Conservation (phyloP, 2,113 vertebrate genomes). For the Anguilla rostrata region DNA sequence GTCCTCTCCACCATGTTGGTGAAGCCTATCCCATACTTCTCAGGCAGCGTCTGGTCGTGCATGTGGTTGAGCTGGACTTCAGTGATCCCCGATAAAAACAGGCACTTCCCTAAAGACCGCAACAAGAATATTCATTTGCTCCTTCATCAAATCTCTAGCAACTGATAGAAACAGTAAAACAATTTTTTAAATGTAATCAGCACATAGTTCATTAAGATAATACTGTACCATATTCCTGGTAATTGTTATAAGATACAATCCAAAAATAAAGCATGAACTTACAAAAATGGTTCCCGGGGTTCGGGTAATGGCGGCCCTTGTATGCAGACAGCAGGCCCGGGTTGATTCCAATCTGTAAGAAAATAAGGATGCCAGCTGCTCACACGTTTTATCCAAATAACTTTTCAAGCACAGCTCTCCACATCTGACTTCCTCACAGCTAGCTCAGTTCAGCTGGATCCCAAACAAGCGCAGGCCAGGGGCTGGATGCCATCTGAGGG, state of each 20-base stretch:
- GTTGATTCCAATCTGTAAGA: slow-evolving; percentile 93
- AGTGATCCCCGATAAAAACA: slow-evolving; percentile 91
- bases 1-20: slow-evolving; percentile 99
- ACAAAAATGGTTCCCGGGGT: slow-evolving; percentile 99
- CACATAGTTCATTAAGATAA: no score
- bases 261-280: slow-evolving; percentile 56
- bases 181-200: neutral
- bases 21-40: slow-evolving; percentile 92
- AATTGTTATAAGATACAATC: neutral
- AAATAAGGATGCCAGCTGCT: neutral
- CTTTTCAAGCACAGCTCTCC: no score
- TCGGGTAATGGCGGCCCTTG: slow-evolving; percentile 97
- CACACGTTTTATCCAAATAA: neutral
- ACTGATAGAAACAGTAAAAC: no score
- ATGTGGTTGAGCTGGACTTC: slow-evolving; percentile 87
- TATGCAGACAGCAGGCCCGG: slow-evolving; percentile 95
- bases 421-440: no score
- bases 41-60: slow-evolving; percentile 88
- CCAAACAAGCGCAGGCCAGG: no score
- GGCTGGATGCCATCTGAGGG: no score
- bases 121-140: neutral
- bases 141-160: neutral
- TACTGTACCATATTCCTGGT: neutral
- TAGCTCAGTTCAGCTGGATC: no score
- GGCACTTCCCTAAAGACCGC: slow-evolving; percentile 85